Percentiles rank a stretch among this genome's conserved stretches.
These are phyloP conservation scores for Coreoperca whiteheadi DNA, from an alignment of 2,113 vertebrate genomes.

Conservation along the genomic window DNA sequence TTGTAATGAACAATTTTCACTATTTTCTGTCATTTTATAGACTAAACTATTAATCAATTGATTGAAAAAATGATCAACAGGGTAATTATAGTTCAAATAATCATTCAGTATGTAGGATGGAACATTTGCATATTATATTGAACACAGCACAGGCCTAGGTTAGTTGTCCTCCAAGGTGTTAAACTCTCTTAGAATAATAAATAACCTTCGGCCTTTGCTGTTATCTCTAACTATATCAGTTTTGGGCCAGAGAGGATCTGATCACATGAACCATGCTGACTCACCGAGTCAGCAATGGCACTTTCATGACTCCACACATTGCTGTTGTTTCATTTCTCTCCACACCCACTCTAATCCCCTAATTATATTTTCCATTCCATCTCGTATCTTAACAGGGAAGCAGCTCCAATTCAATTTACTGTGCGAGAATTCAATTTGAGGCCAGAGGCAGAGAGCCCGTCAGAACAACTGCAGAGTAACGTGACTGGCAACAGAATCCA, in stretches of 20 bases:
- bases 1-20: background rate
- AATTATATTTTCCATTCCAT: slow-evolving; percentile 64
- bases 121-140: background rate
- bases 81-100: background rate
- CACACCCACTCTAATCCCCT: slow-evolving; percentile 43
- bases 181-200: too few species aligned
- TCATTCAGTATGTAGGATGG: background rate
- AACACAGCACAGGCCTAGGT: too few species aligned
- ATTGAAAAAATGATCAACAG: background rate
- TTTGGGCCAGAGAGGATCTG: slow-evolving; percentile 18
- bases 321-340: slow-evolving; percentile 37
- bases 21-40: background rate
- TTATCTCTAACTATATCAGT: background rate
- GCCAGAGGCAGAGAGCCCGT: slow-evolving; percentile 20
- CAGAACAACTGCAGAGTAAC: slow-evolving; percentile 34
- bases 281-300: slow-evolving; percentile 41
- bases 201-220: background rate
- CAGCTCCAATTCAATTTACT: slow-evolving; percentile 67
- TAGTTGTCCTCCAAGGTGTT: background rate
- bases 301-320: slow-evolving; percentile 32
- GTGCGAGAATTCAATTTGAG: slow-evolving; percentile 66
- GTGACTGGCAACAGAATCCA: slow-evolving; percentile 19
- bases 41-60: background rate
- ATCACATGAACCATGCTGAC: background rate
- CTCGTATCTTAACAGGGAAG: slow-evolving; percentile 55